A percentile compares a stretch with the other conserved stretches of the same genome.
Conservation (phyloP, 2,113 vertebrate species). For the Muntiacus reevesi region DNA sequence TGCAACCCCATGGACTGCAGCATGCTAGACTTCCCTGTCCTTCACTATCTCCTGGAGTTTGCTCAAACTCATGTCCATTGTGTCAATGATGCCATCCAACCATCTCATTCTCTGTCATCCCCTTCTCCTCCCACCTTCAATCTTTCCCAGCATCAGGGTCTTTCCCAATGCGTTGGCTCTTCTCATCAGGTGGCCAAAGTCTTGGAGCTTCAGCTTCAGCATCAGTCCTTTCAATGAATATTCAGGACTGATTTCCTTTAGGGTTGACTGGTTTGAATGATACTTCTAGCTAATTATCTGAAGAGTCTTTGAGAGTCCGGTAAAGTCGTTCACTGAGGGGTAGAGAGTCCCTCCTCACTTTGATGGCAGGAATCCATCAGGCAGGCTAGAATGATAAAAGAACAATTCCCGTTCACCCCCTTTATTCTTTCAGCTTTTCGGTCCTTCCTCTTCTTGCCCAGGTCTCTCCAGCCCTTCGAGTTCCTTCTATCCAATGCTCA, state of each 20-base stretch:
- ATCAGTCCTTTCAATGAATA: background rate
- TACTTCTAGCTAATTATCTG: background rate
- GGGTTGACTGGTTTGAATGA: background rate
- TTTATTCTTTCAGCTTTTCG: background rate
- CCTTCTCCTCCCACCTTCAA: background rate
- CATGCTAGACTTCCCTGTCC: background rate
- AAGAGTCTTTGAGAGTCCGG: background rate
- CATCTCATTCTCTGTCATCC: background rate
- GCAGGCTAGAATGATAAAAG: background rate
- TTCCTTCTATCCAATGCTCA: background rate
- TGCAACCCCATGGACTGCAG: background rate
- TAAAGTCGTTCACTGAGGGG: background rate
- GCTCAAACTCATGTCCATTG: background rate
- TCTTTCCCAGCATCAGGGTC: background rate
- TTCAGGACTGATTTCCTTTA: background rate
- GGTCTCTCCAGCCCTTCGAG: background rate
- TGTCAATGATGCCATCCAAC: background rate
- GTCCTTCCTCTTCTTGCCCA: background rate
- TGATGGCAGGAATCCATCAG: background rate
- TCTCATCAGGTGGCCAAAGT: background rate
- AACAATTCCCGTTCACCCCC: background rate
- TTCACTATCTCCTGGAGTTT: background rate
- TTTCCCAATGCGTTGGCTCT: background rate
- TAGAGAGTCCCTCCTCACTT: background rate
- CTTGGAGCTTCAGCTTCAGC: background rate